Evolutionary conservation across 2,888 invertebrate genomes (phyloP).

Genomic region (Portevinia maculata): DNA sequence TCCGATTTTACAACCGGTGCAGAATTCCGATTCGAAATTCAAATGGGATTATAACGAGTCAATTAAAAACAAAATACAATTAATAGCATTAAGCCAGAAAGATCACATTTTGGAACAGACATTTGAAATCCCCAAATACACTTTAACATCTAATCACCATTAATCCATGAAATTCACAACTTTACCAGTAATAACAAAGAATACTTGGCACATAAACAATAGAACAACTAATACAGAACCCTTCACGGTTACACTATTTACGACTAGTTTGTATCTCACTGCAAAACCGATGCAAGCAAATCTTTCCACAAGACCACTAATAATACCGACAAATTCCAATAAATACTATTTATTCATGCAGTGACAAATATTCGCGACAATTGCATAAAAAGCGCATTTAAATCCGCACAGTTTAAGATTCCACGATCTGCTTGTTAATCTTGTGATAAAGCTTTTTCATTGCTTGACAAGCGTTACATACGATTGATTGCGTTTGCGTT

Average conservation of each 20-base stretch:
- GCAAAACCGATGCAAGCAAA: slow-evolving; percentile 15
- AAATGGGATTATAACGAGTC: too few species aligned
- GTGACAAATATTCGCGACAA: slow-evolving; percentile 20
- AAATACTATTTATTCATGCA: slow-evolving; percentile 56
- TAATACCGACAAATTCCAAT: slow-evolving; percentile 30
- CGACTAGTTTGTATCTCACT: slow-evolving; percentile 4
- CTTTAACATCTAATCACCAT: slow-evolving; percentile 2
- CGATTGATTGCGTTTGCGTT: slow-evolving; percentile 14
- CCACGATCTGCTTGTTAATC: slow-evolving; percentile 45
- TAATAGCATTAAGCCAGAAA: background rate
- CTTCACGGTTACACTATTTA: slow-evolving; percentile 56
- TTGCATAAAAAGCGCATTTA: slow-evolving; percentile 41
- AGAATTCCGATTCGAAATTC: too few species aligned
- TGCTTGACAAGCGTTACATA: slow-evolving; percentile 49
- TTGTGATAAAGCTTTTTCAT: slow-evolving; percentile 56
- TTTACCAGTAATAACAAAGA: slow-evolving; percentile 23
- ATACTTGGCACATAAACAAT: slow-evolving; percentile 26
- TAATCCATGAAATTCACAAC: slow-evolving; percentile 18
- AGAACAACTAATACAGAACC: slow-evolving; percentile 13
- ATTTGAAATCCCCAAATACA: slow-evolving; percentile 32
- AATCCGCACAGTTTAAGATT: slow-evolving; percentile 41
- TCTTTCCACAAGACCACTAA: slow-evolving; percentile 29
- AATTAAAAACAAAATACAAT: background rate
- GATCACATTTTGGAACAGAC: background rate
- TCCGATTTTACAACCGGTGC: too few species aligned